These are phyloP conservation scores for Montipora efflorescens DNA, from an alignment of 64 coral and sea anemone species.

Conservation along the genomic window DNA sequence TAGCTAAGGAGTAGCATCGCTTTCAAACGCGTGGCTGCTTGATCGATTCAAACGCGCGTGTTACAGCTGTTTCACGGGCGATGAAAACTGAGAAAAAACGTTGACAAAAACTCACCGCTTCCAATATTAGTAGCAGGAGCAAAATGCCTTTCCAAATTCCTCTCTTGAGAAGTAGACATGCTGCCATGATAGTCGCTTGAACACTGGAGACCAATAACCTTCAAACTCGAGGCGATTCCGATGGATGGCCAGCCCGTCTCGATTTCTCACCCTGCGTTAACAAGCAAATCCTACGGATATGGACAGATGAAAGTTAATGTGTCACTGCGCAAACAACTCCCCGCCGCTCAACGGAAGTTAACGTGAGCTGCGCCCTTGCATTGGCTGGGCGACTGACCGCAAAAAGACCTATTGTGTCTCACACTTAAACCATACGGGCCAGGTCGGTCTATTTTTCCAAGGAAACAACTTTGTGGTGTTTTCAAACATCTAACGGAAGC, in stretches of 20 bases:
- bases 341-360: conserved; percentile 30
- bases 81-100: conserved; percentile 2
- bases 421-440: neutral
- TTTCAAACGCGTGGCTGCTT: neutral
- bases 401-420: conserved; percentile 29
- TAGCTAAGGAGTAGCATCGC: neutral
- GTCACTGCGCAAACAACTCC: neutral
- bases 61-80: neutral
- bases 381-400: neutral
- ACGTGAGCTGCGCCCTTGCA: neutral
- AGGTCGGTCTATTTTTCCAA: neutral
- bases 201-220: conserved; percentile 20
- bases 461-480: neutral
- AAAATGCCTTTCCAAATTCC: neutral
- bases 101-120: conserved; percentile 27
- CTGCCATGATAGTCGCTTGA: conserved; percentile 14
- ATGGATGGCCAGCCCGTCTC: conserved; percentile 3
- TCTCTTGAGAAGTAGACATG: neutral
- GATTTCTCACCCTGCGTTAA: neutral
- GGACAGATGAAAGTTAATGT: conserved; percentile 9
- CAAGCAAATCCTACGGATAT: conserved; percentile 24
- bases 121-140: neutral
- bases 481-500: conserved; percentile 3
- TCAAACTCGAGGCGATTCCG: conserved; percentile 30
- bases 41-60: neutral